Evolutionary conservation across 2,113 vertebrate species (phyloP).

Genomic region (Anoura caudifer): DNA sequence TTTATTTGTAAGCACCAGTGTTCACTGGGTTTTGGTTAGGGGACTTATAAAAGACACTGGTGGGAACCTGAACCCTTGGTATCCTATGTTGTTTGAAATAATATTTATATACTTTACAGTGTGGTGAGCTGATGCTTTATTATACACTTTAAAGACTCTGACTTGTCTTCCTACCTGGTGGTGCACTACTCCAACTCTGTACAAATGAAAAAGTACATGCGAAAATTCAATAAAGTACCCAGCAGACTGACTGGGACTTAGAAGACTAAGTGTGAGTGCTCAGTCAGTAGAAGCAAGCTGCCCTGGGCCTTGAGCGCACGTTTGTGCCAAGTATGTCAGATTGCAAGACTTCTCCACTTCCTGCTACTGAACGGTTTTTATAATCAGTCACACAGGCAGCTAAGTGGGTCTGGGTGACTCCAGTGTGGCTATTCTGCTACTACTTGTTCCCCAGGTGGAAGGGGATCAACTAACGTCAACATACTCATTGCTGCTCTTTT

Average conservation of each 20-base stretch:
- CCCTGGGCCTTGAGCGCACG: no score
- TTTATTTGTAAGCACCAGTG: not conserved
- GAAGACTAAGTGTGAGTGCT: not conserved
- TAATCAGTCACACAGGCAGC: not conserved
- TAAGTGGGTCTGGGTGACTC: not conserved
- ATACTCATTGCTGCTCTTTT: not conserved
- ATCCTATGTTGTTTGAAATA: not conserved
- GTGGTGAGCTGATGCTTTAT: not conserved
- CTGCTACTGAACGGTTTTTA: not conserved
- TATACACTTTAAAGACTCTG: not conserved
- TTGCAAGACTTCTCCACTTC: not conserved
- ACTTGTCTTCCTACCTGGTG: not conserved
- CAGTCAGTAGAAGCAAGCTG: not conserved
- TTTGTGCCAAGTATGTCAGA: not conserved
- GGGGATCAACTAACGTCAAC: not conserved
- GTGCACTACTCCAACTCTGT: not conserved
- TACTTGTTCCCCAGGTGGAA: not conserved
- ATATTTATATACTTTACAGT: not conserved
- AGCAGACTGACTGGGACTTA: not conserved
- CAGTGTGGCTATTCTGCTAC: not conserved
- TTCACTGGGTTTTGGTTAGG: not conserved
- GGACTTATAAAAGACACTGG: not conserved
- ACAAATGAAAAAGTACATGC: not conserved
- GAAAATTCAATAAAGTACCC: not conserved
- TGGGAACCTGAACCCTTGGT: not conserved